Evolutionary conservation across 1,140 invertebrate species (phyloP), one percentile per base, ranked within the genome.

Genomic region (Drosophila hydei): DNA sequence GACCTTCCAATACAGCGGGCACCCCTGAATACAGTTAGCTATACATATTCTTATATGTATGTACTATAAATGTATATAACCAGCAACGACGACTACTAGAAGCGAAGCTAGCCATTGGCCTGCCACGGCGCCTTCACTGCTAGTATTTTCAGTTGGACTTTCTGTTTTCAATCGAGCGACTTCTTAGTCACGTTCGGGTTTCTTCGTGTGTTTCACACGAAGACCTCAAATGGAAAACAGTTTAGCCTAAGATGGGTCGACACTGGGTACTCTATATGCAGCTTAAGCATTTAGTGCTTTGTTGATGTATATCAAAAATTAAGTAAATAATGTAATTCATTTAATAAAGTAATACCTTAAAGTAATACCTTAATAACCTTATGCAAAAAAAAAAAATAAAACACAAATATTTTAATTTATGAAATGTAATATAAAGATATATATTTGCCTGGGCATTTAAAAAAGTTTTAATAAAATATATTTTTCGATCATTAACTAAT

Each of bases 161-260:
- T 51, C 23, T 55, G 27, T 42, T 45, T 72, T 36, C 7, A 38
- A 36, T 12, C 38, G 45, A 50, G 30, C 33, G 12, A 45, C 33
- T 71, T 68, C 67, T 65, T 68, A 69, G 72, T 68, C 63, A 67
- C 50, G 55, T 62, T 84, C 79, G 78, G 63, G 30, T 51, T 33
- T 19, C 60, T 67, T 81, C 79, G 78, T 60, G 36, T 47, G n/a
- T 19, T 43, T 58, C 16, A 16, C n/a, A 36, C 61, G 47, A 19
- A 58, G 61, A 48, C 42, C 43, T 16, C 11, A 43, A 56, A 51
- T n/a, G 58, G 16, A 67, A 50, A 56, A 14, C 18, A 4, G 6
- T 4, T 40, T 55, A 62, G 45, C 4, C 42, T 33, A n/a, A 64
- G 36, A 50, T 19, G 21, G 40, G 45, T 55, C 51, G 60, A 36